These are phyloP conservation scores for Spisula subtruncata DNA, from an alignment of 2,888 invertebrate species.

Conservation along the genomic window DNA sequence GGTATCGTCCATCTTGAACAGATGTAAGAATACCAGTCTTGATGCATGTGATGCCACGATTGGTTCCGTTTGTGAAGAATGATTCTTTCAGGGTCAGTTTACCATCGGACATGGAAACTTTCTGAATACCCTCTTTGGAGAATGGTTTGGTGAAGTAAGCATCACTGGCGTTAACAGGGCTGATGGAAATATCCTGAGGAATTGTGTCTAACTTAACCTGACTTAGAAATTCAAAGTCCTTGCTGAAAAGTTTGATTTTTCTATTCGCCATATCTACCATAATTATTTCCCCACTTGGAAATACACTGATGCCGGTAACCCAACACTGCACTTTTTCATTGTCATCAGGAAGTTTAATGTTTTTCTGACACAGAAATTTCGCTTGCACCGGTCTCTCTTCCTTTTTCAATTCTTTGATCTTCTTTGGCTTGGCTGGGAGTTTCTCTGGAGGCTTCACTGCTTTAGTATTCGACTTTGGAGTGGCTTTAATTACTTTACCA, in stretches of 20 bases:
- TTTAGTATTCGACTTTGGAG: constrained; percentile 41
- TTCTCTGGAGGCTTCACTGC: constrained; percentile 43
- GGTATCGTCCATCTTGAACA: constrained; percentile 65
- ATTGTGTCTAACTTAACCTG: constrained; percentile 64
- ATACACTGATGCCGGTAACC: constrained; percentile 70
- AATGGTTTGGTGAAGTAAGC: constrained; percentile 70
- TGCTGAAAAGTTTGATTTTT: constrained; percentile 68
- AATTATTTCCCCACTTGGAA: constrained; percentile 65
- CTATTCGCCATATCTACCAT: constrained; percentile 68
- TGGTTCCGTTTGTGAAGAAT: constrained; percentile 66
- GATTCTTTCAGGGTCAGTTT: constrained; percentile 62
- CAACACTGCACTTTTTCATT: constrained; percentile 55
- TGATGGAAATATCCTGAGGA: constrained; percentile 68
- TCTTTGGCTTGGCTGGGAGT: constrained; percentile 50
- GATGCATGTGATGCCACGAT: constrained; percentile 67
- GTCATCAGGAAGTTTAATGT: constrained; percentile 57
- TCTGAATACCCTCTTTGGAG: constrained; percentile 68
- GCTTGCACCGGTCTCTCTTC: constrained; percentile 64
- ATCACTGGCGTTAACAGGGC: constrained; percentile 63
- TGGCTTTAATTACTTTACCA: constrained; percentile 38
- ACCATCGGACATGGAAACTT: constrained; percentile 61
- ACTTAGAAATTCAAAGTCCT: constrained; percentile 59
- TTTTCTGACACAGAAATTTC: constrained; percentile 53
- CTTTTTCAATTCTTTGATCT: constrained; percentile 60
- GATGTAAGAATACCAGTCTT: constrained; percentile 68